Evolutionary conservation across 1,140 invertebrate genomes (phyloP).

Genomic region (Heliconius hewitsoni): DNA sequence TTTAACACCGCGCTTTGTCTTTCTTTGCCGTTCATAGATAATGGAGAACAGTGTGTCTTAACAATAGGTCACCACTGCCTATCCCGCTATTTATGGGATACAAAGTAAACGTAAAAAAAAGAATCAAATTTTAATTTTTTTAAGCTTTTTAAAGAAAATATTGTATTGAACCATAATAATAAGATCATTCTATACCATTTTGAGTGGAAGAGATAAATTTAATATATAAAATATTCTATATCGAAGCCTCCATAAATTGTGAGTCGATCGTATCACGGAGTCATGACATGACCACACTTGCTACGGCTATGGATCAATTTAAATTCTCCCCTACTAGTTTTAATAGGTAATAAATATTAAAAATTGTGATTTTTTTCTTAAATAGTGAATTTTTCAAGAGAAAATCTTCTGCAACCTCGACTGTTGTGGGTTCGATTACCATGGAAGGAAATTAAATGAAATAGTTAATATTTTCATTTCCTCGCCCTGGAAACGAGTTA

Average conservation of each 20-base stretch:
- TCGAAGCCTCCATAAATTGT: slow-evolving; percentile 51
- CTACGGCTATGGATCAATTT: slow-evolving; percentile 29
- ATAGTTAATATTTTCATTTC: too few species aligned
- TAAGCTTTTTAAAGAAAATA: not conserved
- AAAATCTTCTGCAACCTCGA: too few species aligned
- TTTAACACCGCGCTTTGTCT: too few species aligned
- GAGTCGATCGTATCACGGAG: slow-evolving; percentile 46
- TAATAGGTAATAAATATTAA: not conserved
- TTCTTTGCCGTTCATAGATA: too few species aligned
- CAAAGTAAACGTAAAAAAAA: too few species aligned
- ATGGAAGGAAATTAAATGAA: too few species aligned
- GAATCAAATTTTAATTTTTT: not conserved
- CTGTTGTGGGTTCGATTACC: too few species aligned
- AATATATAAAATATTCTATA: slow-evolving; percentile 54
- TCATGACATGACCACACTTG: slow-evolving; percentile 43
- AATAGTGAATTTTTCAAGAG: too few species aligned
- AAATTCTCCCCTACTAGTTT: not conserved
- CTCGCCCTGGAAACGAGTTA: too few species aligned
- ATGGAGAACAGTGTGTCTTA: too few species aligned
- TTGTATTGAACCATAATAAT: not conserved
- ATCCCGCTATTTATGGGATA: too few species aligned
- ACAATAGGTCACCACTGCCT: too few species aligned
- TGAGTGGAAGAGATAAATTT: slow-evolving; percentile 38
- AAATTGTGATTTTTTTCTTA: not conserved
- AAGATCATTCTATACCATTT: slow-evolving; percentile 10